Evolutionary conservation across 1,140 invertebrate species (phyloP).

Genomic region (Penaeus vannamei): DNA sequence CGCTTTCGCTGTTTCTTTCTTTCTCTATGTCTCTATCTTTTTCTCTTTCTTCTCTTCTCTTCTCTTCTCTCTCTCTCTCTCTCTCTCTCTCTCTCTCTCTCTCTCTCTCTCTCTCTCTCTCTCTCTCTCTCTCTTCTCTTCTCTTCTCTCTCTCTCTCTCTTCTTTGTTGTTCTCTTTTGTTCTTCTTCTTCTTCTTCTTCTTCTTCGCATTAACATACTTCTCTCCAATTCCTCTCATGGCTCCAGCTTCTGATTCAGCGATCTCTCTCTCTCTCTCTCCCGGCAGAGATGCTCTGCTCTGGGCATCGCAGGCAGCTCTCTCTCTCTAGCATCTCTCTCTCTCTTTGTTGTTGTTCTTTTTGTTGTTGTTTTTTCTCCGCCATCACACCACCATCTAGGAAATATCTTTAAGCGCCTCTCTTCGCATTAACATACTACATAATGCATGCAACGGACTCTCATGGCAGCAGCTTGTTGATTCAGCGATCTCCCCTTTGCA

Average conservation of each 20-base stretch:
- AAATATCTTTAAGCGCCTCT: too few relatives aligned
- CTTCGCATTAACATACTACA: too few relatives aligned
- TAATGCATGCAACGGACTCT: too few relatives aligned
- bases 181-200: slow-evolving; percentile 37
- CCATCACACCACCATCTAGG: too few relatives aligned
- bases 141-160: background rate
- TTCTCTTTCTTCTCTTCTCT: background rate
- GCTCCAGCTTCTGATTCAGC: background rate
- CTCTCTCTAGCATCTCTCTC: too few relatives aligned
- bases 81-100: background rate
- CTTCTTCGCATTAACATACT: background rate
- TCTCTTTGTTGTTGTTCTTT: too few relatives aligned
- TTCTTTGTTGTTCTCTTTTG: background rate
- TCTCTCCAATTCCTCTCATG: background rate
- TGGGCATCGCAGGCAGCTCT: too few relatives aligned
- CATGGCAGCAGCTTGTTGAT: too few relatives aligned
- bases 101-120: background rate
- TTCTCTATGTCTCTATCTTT: background rate
- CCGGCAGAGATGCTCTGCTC: too few relatives aligned
- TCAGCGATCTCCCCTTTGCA: too few relatives aligned
- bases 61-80: background rate
- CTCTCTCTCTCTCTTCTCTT: background rate
- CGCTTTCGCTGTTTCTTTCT: background rate
- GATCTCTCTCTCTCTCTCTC: too few relatives aligned
- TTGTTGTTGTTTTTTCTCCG: too few relatives aligned